Conservation (phyloP, 2,797 vertebrate genomes). For the Amblyopsis hoosieri region DNA sequence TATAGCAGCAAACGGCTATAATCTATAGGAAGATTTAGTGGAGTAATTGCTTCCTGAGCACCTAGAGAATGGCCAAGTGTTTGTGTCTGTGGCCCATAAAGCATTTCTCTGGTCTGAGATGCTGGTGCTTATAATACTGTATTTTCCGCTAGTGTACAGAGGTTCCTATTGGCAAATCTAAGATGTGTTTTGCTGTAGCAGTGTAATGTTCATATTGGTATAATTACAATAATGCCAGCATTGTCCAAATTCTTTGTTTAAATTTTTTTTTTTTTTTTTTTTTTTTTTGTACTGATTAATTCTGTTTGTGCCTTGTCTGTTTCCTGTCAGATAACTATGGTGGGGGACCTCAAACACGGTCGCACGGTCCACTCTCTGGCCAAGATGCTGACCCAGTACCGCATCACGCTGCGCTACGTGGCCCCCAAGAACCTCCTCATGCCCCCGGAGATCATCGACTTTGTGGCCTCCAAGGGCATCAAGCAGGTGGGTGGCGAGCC, state of each 20-base stretch:
- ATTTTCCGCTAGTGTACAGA: too few species aligned
- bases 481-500: constrained; percentile 82
- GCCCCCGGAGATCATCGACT: constrained; percentile 86
- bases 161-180: too few species aligned
- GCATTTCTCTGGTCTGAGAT: too few species aligned
- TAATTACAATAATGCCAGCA: neutral
- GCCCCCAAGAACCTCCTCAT: constrained; percentile 89
- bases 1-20: too few species aligned
- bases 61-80: too few species aligned
- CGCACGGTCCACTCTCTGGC: constrained; percentile 96
- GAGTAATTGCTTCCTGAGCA: too few species aligned
- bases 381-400: constrained; percentile 93
- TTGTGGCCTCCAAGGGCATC: constrained; percentile 90
- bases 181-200: neutral
- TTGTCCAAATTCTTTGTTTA: neutral
- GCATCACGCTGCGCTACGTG: constrained; percentile 92
- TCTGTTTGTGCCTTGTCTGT: neutral
- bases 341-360: constrained; percentile 95
- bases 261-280: neutral
- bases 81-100: too few species aligned
- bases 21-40: too few species aligned
- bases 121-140: too few species aligned
- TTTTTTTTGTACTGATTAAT: neutral
- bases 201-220: neutral
- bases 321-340: constrained; percentile 90